Base-by-base conservation (phyloP, 2,113 vertebrate species). In the Gambusia affinis region DNA sequence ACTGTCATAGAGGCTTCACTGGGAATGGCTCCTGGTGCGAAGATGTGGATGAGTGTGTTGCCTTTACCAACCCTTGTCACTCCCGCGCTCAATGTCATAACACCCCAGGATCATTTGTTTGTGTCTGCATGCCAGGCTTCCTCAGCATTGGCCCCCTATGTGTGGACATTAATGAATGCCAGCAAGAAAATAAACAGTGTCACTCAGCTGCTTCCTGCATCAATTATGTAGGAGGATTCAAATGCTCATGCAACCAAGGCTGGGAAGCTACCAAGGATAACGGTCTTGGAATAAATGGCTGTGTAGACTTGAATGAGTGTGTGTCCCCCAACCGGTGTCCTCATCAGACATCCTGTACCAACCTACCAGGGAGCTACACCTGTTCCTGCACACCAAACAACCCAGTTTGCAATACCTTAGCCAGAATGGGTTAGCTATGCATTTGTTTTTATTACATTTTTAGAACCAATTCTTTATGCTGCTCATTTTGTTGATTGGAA, bases 91-190 rank as follows among this genome's bases (percentile, higher is more conserved):
- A 22, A 42, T 96, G 95, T 78, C 73, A 88, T 74, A 96, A 96
- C 87, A 91, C 89, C 6, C 94, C 90, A 1, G 95, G 95, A 12
- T 96, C 95, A 28, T 95, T 91, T 76, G 12, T 88, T 44, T 96
- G 95, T 64, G 64, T 54, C 6, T 95, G 95, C 57, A 51, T 12
- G 19, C 57, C 80, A 0, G 95, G 95, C 22, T 93, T 92, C 67
- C 19, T 94, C n/a, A 87, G 87, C 35, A 57, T 90, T 1, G 93
- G 94, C 4, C 44, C 83, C 6, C 61, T 92, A 12, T 95, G 95
- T 33, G 82, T 91, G 4, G 95, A 96, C 79, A 64, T 94, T 65
- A 90, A 95, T 51, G 95, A 96, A 81, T 96, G 95, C 77, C 90
- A 87, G 72, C 76, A 87, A 75, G 76, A 72, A 31, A 82, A 88